Percentiles rank a stretch among this genome's conserved stretches.
Evolutionary conservation across 2,888 invertebrate genomes (phyloP).

Genomic region (Oxytorus armatus): DNA sequence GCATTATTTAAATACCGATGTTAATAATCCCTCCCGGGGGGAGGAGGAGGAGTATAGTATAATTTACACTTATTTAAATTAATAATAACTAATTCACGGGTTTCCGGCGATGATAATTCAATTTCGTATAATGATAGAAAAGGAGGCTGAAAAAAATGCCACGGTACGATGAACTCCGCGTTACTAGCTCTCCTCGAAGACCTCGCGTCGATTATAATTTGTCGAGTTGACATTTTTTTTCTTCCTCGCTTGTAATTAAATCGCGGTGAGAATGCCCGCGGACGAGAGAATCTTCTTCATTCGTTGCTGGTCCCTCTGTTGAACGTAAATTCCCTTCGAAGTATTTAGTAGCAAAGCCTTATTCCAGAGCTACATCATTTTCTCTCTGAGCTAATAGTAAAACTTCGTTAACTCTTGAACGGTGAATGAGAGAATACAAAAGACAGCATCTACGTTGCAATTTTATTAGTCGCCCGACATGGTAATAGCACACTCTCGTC

Average conservation of each 20-base stretch:
- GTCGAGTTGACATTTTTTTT: slow-evolving; percentile 42
- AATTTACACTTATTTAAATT: too few relatives aligned
- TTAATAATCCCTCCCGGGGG: too few relatives aligned
- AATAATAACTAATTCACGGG: neutral
- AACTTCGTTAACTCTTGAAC: slow-evolving; percentile 54
- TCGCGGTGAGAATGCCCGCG: slow-evolving; percentile 25
- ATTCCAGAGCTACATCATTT: slow-evolving; percentile 15
- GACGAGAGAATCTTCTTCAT: slow-evolving; percentile 3
- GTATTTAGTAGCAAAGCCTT: slow-evolving; percentile 38
- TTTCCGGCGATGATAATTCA: slow-evolving; percentile 9
- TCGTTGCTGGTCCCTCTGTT: too few relatives aligned
- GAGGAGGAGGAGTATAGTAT: too few relatives aligned
- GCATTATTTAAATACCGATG: too few relatives aligned
- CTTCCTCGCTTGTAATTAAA: slow-evolving; percentile 47
- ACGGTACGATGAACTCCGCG: slow-evolving; percentile 20
- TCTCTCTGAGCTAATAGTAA: slow-evolving; percentile 51
- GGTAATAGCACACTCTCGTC: slow-evolving; percentile 10
- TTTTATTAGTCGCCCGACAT: slow-evolving; percentile 46
- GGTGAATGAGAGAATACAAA: neutral
- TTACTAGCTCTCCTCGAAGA: slow-evolving; percentile 31
- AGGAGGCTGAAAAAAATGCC: slow-evolving; percentile 27
- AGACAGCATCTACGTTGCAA: slow-evolving; percentile 37
- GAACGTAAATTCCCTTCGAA: slow-evolving; percentile 30
- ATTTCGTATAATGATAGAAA: slow-evolving; percentile 6
- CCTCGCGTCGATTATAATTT: slow-evolving; percentile 57